Evolutionary conservation across 2,797 vertebrate genomes (phyloP).

Genomic region (Anomalospiza imberbis): DNA sequence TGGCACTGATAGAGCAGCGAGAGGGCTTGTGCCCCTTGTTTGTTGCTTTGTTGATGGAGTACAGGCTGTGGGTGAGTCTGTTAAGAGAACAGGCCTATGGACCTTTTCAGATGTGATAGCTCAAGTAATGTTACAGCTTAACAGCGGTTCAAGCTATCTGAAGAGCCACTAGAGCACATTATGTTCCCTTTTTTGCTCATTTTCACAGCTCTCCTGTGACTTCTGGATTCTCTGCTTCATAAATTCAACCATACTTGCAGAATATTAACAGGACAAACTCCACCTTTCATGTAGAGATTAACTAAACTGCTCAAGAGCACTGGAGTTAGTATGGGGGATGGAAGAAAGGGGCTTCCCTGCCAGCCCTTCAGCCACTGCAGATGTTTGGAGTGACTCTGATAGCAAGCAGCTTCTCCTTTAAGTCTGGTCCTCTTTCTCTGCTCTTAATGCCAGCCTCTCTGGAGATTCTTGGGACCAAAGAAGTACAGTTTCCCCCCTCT

Average conservation of each 20-base stretch:
- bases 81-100: background rate
- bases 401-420: background rate
- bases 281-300: background rate
- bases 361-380: background rate
- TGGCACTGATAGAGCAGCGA: background rate
- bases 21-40: background rate
- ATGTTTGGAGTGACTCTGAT: background rate
- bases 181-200: background rate
- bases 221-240: background rate
- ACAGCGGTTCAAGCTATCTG: background rate
- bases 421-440: background rate
- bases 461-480: background rate
- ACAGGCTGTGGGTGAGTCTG: rapidly evolving
- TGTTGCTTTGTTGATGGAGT: background rate
- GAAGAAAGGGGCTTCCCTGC: background rate
- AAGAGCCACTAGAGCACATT: background rate
- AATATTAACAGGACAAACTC: background rate
- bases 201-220: background rate
- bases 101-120: background rate
- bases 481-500: background rate
- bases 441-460: background rate
- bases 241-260: background rate
- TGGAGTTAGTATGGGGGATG: background rate
- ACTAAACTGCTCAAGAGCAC: background rate
- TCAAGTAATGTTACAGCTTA: background rate